phyloP scores from a whole-genome alignment of 2,888 invertebrate genomes.

The Drepana falcataria region DNA sequence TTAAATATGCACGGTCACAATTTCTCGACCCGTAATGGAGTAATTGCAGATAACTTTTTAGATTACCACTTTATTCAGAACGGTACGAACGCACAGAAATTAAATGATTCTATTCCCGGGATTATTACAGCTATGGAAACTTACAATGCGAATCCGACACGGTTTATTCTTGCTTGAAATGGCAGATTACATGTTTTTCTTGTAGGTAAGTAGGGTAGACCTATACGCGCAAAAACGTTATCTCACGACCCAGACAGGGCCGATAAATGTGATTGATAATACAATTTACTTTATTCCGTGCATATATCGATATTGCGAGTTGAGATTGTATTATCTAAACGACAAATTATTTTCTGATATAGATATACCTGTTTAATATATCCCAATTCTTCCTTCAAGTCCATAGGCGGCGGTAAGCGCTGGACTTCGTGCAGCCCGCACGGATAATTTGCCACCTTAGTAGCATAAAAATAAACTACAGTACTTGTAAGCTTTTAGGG shows the following conservation, averaged over 20 bases:
- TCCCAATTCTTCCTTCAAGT: too few species aligned
- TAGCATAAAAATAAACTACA: too few species aligned
- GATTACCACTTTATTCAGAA: neutral
- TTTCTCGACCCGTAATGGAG: neutral
- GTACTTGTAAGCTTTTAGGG: too few species aligned
- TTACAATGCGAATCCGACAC: neutral
- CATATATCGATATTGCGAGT: neutral
- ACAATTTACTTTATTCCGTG: slow-evolving; percentile 1
- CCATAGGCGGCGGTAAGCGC: too few species aligned
- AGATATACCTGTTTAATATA: too few species aligned
- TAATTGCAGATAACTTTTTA: neutral
- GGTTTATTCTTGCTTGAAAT: neutral
- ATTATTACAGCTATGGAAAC: neutral
- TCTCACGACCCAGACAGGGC: neutral
- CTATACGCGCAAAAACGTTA: neutral
- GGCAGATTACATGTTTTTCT: neutral
- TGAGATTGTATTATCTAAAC: too few species aligned
- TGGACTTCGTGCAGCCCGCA: too few species aligned
- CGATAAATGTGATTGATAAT: neutral
- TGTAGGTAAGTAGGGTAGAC: neutral
- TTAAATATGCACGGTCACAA: neutral
- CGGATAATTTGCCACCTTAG: too few species aligned
- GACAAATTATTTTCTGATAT: too few species aligned
- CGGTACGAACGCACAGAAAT: neutral
- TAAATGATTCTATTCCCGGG: neutral